Conservation (phyloP, 2,113 vertebrate genomes). For the Micronisus gabar region DNA sequence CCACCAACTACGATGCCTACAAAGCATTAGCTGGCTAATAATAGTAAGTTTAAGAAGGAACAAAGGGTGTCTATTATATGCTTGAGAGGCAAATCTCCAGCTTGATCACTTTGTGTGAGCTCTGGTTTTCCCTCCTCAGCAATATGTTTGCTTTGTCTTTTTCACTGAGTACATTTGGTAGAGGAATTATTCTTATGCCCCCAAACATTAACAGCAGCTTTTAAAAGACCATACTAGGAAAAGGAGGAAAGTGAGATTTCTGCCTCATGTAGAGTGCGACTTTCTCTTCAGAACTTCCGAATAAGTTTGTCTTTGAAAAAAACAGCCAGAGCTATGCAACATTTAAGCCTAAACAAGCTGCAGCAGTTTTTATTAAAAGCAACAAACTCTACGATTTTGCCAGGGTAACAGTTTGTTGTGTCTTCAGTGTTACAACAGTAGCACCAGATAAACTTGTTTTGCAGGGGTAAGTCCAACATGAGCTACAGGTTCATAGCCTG, state of each 20-base stretch:
- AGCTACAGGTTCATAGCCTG: not conserved
- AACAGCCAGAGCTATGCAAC: not conserved
- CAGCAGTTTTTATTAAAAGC: not conserved
- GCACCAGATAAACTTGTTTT: not conserved
- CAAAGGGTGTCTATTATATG: not conserved
- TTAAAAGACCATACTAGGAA: not conserved
- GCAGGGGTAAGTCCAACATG: not conserved
- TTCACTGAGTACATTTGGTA: not conserved
- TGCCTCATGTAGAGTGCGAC: not conserved
- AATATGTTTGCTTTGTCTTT: not conserved
- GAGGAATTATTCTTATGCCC: not conserved
- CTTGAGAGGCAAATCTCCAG: not conserved
- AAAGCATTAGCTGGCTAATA: not conserved
- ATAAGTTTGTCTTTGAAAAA: not conserved
- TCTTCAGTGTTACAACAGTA: not conserved
- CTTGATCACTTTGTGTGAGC: not conserved
- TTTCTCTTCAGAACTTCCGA: not conserved
- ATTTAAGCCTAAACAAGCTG: not conserved
- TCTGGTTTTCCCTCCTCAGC: not conserved
- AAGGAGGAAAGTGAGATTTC: not conserved
- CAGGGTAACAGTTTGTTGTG: too few relatives aligned
- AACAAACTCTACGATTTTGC: not conserved
- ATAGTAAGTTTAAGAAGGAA: not conserved
- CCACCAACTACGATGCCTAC: not conserved
- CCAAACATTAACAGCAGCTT: not conserved